phyloP scores from a whole-genome alignment of 2,113 vertebrate genomes.

The Daphoenositta chrysoptera region DNA sequence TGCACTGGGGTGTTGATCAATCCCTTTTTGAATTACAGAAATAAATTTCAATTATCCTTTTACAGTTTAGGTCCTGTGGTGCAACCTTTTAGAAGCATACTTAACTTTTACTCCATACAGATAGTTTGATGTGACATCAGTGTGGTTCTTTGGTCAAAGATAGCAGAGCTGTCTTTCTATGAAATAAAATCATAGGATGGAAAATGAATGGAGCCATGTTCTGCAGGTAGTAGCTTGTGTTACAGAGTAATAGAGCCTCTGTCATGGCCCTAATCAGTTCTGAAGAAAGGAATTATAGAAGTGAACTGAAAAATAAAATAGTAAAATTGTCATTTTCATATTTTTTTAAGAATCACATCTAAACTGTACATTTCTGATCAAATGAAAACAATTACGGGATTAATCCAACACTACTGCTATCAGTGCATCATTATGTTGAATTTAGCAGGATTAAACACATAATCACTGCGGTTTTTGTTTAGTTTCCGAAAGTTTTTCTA shows the following conservation, averaged over 20 bases:
- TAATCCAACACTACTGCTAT: neutral
- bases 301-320: neutral
- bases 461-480: neutral
- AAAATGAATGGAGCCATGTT: neutral
- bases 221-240: neutral
- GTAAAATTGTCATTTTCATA: rapidly evolving
- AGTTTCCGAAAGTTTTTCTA: neutral
- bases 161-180: neutral
- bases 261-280: neutral
- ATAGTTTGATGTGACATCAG: neutral
- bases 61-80: neutral
- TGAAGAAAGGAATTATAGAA: neutral
- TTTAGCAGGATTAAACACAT: neutral
- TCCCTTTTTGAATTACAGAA: neutral
- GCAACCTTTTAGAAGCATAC: neutral
- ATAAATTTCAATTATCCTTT: neutral
- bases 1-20: neutral
- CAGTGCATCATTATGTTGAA: neutral
- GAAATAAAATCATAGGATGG: neutral
- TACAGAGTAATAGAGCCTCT: neutral
- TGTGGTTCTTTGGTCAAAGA: neutral
- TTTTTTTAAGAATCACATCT: neutral
- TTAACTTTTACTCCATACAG: neutral
- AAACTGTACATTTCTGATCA: neutral
- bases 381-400: neutral